These are phyloP conservation scores for Drosophila differens DNA, from an alignment of 2,888 invertebrate species.

Conservation along the genomic window DNA sequence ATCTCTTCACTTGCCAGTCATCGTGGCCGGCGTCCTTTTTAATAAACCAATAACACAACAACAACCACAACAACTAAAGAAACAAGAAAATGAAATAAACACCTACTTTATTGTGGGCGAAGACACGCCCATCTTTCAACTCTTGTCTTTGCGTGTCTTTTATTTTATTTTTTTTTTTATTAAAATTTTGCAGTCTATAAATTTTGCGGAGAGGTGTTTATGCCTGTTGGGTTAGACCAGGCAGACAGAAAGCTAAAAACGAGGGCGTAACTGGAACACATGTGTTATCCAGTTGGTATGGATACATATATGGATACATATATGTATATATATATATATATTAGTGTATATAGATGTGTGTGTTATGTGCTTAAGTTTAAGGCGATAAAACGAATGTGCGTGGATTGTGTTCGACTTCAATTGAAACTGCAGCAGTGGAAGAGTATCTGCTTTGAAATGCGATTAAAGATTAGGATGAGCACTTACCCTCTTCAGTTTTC, in stretches of 20 bases:
- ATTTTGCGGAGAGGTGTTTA: conserved; percentile 67
- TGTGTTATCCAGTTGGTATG: conserved; percentile 22
- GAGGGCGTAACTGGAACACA: conserved; percentile 25
- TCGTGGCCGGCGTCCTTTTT: conserved; percentile 57
- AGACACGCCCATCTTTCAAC: conserved; percentile 51
- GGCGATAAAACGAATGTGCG: conserved; percentile 40
- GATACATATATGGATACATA: not conserved
- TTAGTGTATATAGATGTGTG: not conserved
- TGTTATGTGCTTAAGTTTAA: conserved; percentile 16
- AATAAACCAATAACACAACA: conserved; percentile 60
- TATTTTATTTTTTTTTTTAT: conserved; percentile 13
- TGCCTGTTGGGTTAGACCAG: conserved; percentile 29
- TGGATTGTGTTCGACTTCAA: conserved; percentile 14
- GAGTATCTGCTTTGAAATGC: conserved; percentile 22
- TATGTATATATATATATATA: not conserved
- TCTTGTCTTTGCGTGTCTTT: conserved; percentile 52
- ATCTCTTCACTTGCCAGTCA: conserved; percentile 78
- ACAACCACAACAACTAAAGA: conserved; percentile 3
- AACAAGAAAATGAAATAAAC: conserved; percentile 14
- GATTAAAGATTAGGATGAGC: conserved; percentile 1
- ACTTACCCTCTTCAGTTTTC: not conserved
- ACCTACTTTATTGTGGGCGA: conserved; percentile 53
- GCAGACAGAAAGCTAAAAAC: not conserved
- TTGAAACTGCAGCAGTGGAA: conserved; percentile 3
- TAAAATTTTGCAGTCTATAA: conserved; percentile 76